Percentiles rank a stretch among this genome's conserved stretches.
Evolutionary conservation across 2,888 invertebrate genomes (phyloP).

Genomic region (Alentia gelatinosa): DNA sequence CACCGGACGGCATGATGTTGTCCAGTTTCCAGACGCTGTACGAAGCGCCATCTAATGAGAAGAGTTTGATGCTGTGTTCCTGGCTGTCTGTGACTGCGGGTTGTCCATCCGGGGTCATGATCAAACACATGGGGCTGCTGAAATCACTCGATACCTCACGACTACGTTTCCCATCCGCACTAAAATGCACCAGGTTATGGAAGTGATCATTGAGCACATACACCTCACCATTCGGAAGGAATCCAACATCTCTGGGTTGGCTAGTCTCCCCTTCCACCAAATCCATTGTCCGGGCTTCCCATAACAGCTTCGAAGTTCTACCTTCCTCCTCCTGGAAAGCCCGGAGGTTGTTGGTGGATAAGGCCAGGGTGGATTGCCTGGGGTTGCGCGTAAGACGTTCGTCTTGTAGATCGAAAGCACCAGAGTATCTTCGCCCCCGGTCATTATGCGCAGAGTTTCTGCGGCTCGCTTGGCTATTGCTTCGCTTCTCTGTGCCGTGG

Average conservation of each 20-base stretch:
- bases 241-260: conserved; percentile 10
- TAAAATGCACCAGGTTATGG: conserved; percentile 32
- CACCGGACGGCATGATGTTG: conserved; percentile 15
- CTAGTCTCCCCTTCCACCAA: neutral
- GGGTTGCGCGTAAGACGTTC: neutral
- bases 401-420: neutral
- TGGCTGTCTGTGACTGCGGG: conserved; percentile 20
- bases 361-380: neutral
- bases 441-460: neutral
- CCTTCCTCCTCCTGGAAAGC: neutral
- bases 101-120: neutral
- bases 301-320: neutral
- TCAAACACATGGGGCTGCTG: conserved; percentile 11
- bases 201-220: conserved; percentile 7
- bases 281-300: conserved; percentile 35
- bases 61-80: conserved; percentile 28
- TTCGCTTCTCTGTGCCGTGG: neutral
- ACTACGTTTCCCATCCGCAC: neutral
- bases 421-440: neutral
- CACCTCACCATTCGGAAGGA: conserved; percentile 11
- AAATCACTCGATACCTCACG: neutral
- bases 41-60: neutral
- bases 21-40: conserved; percentile 41
- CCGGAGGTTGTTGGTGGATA: neutral
- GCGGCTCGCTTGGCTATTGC: neutral